A percentile compares a stretch with the other conserved stretches of the same genome.
These are phyloP conservation scores for Procambarus clarkii DNA, from an alignment of 1,140 invertebrate species.

Conservation along the genomic window DNA sequence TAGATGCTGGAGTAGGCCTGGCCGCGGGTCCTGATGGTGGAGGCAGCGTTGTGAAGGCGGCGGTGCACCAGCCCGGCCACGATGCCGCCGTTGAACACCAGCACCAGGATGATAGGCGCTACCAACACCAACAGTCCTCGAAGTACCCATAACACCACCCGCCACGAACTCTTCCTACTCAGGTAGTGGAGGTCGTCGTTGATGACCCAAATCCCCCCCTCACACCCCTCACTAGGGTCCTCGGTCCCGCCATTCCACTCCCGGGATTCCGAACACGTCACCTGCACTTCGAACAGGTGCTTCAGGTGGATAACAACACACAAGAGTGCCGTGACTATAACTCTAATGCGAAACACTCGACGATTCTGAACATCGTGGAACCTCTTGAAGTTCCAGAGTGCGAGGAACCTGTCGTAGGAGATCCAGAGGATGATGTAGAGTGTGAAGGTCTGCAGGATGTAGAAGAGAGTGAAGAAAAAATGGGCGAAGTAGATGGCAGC, in stretches of 20 bases:
- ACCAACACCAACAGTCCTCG: constrained; percentile 28
- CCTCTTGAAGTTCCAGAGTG: constrained; percentile 33
- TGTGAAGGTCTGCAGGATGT: constrained; percentile 35
- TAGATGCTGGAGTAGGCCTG: constrained; percentile 54
- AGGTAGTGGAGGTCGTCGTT: constrained; percentile 33
- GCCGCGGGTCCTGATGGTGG: constrained; percentile 24
- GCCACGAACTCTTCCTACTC: not conserved
- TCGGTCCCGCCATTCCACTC: not conserved
- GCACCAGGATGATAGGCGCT: constrained; percentile 32
- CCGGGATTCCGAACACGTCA: not conserved
- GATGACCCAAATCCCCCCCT: constrained; percentile 25
- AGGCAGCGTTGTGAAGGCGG: not conserved
- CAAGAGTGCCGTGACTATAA: not conserved
- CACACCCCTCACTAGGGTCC: not conserved
- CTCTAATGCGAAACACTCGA: constrained; percentile 1
- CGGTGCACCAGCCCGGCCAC: constrained; percentile 16
- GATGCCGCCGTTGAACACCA: constrained; percentile 34
- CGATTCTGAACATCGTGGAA: constrained; percentile 31
- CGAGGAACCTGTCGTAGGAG: constrained; percentile 49
- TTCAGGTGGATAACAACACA: constrained; percentile 27
- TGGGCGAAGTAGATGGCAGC: constrained; percentile 44
- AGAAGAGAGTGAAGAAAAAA: constrained; percentile 43
- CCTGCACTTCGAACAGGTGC: constrained; percentile 33
- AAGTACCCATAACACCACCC: constrained; percentile 11
- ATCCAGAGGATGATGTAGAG: constrained; percentile 49